A percentile compares a stretch with the other conserved stretches of the same genome.
These are phyloP conservation scores for Thymelicus sylvestris DNA, from an alignment of 2,888 invertebrate species.

Conservation along the genomic window DNA sequence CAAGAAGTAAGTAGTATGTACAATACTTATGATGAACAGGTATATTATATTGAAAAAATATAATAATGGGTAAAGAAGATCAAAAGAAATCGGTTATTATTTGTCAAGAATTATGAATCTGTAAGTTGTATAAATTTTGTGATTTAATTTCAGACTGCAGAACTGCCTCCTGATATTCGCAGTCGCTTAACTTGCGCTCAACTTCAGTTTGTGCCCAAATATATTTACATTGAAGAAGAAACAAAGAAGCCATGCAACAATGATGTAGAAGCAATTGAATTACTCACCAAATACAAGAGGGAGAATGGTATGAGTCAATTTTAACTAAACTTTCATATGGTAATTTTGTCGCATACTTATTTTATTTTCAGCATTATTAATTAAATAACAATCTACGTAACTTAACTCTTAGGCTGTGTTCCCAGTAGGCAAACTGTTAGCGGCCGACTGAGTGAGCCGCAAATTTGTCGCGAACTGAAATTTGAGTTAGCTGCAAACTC, in stretches of 20 bases:
- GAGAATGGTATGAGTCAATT: constrained; percentile 65
- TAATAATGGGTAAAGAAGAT: too few species aligned
- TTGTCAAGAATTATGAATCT: neutral
- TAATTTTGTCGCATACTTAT: too few species aligned
- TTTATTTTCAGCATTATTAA: too few species aligned
- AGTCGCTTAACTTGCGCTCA: constrained; percentile 63
- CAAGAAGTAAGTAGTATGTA: constrained; percentile 83
- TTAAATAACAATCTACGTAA: too few species aligned
- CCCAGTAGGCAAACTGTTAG: too few species aligned
- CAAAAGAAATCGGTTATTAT: too few species aligned
- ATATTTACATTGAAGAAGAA: constrained; percentile 78
- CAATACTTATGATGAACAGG: too few species aligned
- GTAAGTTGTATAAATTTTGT: constrained; percentile 4
- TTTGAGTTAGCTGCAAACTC: too few species aligned
- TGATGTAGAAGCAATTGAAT: constrained; percentile 68
- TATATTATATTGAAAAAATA: too few species aligned
- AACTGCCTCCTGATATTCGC: constrained; percentile 69
- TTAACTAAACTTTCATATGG: neutral
- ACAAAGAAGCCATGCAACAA: constrained; percentile 54
- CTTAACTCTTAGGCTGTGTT: too few species aligned
- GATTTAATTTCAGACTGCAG: constrained; percentile 63
- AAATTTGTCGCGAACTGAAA: too few species aligned
- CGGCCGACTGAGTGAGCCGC: too few species aligned
- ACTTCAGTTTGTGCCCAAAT: constrained; percentile 72
- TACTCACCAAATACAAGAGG: constrained; percentile 72